A percentile compares a stretch with the other conserved stretches of the same genome.
Conservation (phyloP, 2,888 invertebrate species). For the Leptarthrus brevirostris region DNA sequence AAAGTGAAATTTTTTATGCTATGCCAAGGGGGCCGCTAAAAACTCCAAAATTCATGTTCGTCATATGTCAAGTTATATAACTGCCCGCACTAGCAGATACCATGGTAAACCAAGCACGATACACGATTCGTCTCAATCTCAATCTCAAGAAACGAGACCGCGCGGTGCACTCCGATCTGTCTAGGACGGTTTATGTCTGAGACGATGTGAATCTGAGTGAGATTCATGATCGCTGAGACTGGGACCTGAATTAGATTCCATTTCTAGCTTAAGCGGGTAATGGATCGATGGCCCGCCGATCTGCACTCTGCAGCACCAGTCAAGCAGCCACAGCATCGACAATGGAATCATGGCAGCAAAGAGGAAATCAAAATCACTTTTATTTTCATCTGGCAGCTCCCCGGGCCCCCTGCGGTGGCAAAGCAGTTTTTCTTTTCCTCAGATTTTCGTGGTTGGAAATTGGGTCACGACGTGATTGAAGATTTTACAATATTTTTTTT, state of each 20-base stretch:
- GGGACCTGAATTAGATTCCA: constrained; percentile 30
- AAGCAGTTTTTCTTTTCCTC: constrained; percentile 28
- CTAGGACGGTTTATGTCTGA: background rate
- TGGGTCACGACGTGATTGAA: constrained; percentile 51
- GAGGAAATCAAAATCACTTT: constrained; percentile 39
- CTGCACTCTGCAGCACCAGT: background rate
- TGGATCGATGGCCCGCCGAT: background rate
- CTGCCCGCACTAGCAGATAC: background rate
- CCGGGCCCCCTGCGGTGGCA: background rate
- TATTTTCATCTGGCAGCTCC: constrained; percentile 25
- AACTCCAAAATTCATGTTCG: constrained; percentile 40
- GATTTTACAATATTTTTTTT: constrained; percentile 41
- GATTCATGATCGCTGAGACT: constrained; percentile 22
- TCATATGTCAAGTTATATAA: constrained; percentile 45
- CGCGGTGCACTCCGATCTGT: constrained; percentile 9
- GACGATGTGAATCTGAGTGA: constrained; percentile 12
- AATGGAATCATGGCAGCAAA: constrained; percentile 18
- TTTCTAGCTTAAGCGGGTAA: background rate
- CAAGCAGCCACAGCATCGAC: constrained; percentile 10
- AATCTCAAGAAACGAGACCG: background rate
- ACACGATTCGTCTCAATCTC: background rate
- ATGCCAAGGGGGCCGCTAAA: constrained; percentile 5
- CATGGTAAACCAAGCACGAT: background rate
- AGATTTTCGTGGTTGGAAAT: constrained; percentile 49
- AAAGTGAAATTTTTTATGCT: constrained; percentile 38